Conservation (phyloP, 1,140 invertebrate genomes). For the Penaeus indicus region DNA sequence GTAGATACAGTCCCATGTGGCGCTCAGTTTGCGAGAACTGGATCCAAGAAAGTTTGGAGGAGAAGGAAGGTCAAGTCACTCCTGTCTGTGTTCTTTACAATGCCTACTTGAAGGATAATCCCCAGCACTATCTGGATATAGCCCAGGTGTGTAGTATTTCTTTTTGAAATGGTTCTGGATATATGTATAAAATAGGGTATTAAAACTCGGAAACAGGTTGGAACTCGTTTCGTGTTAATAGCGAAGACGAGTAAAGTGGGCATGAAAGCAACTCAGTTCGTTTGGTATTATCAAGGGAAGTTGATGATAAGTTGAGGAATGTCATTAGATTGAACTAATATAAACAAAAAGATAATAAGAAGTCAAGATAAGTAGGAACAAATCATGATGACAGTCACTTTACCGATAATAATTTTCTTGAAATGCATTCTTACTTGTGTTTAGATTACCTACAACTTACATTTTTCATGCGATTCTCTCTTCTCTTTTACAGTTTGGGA, state of each 20-base stretch:
- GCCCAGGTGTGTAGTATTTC: neutral
- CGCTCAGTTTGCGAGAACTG: neutral
- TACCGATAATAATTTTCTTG: neutral
- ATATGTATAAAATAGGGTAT: too few relatives aligned
- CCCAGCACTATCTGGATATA: conserved; percentile 16
- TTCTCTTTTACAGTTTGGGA: conserved; percentile 27
- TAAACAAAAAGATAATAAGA: too few relatives aligned
- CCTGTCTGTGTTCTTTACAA: conserved; percentile 1
- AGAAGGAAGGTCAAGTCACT: neutral
- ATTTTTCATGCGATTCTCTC: neutral
- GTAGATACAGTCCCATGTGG: neutral
- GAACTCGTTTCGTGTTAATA: too few relatives aligned
- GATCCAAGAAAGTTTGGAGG: neutral
- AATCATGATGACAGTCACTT: neutral
- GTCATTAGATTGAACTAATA: too few relatives aligned
- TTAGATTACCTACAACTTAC: neutral
- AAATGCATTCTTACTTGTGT: neutral
- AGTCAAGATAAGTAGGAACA: too few relatives aligned
- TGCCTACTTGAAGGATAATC: conserved; percentile 14
- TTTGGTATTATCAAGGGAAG: too few relatives aligned
- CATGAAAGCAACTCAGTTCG: too few relatives aligned
- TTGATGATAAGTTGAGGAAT: too few relatives aligned
- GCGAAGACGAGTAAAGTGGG: too few relatives aligned
- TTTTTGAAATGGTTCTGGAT: too few relatives aligned
- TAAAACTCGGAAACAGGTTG: too few relatives aligned